phyloP scores from a whole-genome alignment of 2,888 invertebrate species.

The Agrochola lota region DNA sequence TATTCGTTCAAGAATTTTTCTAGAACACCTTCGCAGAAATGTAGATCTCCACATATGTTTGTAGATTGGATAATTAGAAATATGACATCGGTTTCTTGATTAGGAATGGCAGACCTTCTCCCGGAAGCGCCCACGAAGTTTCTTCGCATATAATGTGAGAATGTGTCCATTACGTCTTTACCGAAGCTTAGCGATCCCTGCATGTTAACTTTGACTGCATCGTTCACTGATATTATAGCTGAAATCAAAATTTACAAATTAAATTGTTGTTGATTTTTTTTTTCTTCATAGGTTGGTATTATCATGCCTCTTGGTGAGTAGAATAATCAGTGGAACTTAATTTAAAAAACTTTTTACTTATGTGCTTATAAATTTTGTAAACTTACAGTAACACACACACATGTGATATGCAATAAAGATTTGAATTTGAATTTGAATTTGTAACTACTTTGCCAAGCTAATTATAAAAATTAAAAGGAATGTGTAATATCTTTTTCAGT shows the following conservation, averaged over 20 bases:
- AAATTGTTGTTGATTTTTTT: neutral
- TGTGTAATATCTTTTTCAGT: neutral
- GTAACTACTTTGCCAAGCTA: neutral
- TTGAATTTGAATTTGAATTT: too few species aligned
- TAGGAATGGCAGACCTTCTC: slow-evolving; percentile 64
- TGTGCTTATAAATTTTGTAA: neutral
- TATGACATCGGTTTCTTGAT: slow-evolving; percentile 66
- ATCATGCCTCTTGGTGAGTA: neutral
- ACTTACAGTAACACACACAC: neutral
- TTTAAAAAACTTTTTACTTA: neutral
- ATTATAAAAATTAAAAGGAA: neutral
- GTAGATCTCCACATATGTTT: slow-evolving; percentile 74
- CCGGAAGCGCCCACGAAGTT: slow-evolving; percentile 44
- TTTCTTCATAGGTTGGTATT: too few species aligned
- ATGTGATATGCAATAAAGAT: too few species aligned
- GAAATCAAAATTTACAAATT: slow-evolving; percentile 55
- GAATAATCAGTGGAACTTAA: too few species aligned
- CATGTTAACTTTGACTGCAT: slow-evolving; percentile 80
- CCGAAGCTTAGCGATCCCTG: slow-evolving; percentile 81
- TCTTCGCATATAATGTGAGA: slow-evolving; percentile 71
- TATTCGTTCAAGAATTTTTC: slow-evolving; percentile 77
- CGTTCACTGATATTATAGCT: slow-evolving; percentile 66
- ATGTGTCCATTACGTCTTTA: slow-evolving; percentile 78
- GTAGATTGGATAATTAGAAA: slow-evolving; percentile 71
- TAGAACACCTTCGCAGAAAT: slow-evolving; percentile 72